Evolutionary conservation across 2,113 vertebrate genomes (phyloP).

Genomic region (Eurypyga helias): DNA sequence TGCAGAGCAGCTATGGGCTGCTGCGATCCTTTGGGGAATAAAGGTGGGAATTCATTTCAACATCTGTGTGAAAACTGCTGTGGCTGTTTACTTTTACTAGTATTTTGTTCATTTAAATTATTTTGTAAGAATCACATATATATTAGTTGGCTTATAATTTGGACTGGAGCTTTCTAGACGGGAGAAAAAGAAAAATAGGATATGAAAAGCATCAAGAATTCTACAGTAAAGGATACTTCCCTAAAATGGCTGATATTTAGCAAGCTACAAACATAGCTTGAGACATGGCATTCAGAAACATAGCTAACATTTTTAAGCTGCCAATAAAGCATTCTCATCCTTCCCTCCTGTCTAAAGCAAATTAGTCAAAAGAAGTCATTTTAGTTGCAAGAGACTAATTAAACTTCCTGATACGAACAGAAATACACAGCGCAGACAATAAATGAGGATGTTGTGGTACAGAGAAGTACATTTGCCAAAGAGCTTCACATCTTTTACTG

Average conservation of each 20-base stretch:
- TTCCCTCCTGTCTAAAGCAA: background rate
- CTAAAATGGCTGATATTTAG: accelerated
- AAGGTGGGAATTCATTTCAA: background rate
- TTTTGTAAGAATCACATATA: background rate
- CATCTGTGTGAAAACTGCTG: accelerated
- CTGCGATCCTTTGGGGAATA: accelerated
- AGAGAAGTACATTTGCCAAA: background rate
- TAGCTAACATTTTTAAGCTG: background rate
- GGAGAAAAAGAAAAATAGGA: background rate
- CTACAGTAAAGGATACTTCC: background rate
- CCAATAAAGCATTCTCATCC: background rate
- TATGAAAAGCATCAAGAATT: background rate
- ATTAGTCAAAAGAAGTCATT: constrained; percentile 12
- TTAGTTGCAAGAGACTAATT: constrained; percentile 40
- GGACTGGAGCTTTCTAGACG: background rate
- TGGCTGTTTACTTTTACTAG: background rate
- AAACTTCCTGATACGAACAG: background rate
- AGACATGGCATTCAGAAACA: background rate
- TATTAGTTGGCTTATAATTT: background rate
- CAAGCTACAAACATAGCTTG: background rate
- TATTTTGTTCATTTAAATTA: background rate
- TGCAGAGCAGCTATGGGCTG: background rate
- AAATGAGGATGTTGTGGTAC: background rate
- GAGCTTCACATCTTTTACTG: background rate
- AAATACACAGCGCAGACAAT: background rate